phyloP scores from a whole-genome alignment of 2,113 vertebrate species.

The Columba livia region DNA sequence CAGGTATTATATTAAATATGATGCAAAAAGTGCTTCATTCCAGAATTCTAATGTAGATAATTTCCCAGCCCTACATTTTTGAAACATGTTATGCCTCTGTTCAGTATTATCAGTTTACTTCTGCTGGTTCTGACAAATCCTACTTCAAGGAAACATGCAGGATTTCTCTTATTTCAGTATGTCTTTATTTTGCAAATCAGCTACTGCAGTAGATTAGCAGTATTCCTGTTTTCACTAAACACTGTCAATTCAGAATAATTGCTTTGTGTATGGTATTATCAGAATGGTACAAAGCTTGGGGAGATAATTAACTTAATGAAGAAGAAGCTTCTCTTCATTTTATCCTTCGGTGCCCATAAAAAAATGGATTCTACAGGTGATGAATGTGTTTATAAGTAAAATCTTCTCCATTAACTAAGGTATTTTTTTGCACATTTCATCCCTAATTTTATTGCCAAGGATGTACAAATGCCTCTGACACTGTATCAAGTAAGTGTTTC shows the following conservation, averaged over 20 bases:
- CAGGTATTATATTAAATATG: background rate
- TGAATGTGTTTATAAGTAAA: background rate
- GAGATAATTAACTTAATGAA: slow-evolving; percentile 31
- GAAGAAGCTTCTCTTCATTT: slow-evolving; percentile 28
- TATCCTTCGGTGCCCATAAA: slow-evolving; percentile 10
- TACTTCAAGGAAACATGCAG: background rate
- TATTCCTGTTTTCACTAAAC: background rate
- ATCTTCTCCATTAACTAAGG: background rate
- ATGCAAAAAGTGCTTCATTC: background rate
- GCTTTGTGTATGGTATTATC: background rate
- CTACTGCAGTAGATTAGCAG: background rate
- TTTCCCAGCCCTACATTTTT: background rate
- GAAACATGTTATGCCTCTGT: background rate
- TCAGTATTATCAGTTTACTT: background rate
- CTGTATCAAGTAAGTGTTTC: background rate
- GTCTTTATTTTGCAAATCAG: background rate
- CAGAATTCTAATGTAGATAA: background rate
- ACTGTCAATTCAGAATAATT: slow-evolving; percentile 1
- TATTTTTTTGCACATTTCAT: slow-evolving; percentile 1
- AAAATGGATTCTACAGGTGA: slow-evolving; percentile 30
- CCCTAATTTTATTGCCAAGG: background rate
- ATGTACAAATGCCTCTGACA: background rate
- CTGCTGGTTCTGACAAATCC: background rate
- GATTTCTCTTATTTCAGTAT: background rate
- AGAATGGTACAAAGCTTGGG: background rate